phyloP scores from a whole-genome alignment of 1,140 invertebrate species.

The Mya arenaria region DNA sequence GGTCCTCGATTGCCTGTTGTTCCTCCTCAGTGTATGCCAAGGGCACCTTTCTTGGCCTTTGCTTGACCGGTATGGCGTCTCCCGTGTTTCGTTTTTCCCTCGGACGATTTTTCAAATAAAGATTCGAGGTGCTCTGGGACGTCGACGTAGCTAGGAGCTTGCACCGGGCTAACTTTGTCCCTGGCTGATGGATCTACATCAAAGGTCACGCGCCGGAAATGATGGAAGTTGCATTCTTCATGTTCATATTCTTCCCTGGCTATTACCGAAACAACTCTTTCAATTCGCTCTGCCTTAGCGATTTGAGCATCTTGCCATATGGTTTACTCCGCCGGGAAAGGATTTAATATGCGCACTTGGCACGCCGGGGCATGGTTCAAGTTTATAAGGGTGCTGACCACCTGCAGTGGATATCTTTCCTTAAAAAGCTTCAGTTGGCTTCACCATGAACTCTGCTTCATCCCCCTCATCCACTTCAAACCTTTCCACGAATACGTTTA shows the following conservation, averaged over 20 bases:
- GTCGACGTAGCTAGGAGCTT: background rate
- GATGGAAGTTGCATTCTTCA: background rate
- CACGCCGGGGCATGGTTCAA: background rate
- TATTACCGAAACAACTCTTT: background rate
- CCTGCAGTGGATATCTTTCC: background rate
- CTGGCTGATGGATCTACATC: too few relatives aligned
- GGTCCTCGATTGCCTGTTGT: conserved; percentile 16
- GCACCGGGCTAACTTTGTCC: background rate
- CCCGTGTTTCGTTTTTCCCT: conserved; percentile 9
- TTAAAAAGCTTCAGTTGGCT: background rate
- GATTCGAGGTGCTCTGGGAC: background rate
- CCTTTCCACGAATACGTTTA: background rate
- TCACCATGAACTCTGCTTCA: background rate
- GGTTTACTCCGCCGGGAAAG: background rate
- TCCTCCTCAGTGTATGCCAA: conserved; percentile 5
- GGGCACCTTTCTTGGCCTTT: conserved; percentile 6
- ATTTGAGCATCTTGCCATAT: background rate
- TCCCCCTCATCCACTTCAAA: background rate
- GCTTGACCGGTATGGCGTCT: conserved; percentile 19
- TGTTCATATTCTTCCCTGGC: background rate
- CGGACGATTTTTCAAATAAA: background rate
- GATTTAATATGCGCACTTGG: background rate
- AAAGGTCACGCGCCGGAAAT: background rate
- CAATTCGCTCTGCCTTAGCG: background rate
- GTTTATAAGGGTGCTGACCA: background rate